Evolutionary conservation across 2,797 vertebrate species (phyloP).

Genomic region (Rallus crepitans): DNA sequence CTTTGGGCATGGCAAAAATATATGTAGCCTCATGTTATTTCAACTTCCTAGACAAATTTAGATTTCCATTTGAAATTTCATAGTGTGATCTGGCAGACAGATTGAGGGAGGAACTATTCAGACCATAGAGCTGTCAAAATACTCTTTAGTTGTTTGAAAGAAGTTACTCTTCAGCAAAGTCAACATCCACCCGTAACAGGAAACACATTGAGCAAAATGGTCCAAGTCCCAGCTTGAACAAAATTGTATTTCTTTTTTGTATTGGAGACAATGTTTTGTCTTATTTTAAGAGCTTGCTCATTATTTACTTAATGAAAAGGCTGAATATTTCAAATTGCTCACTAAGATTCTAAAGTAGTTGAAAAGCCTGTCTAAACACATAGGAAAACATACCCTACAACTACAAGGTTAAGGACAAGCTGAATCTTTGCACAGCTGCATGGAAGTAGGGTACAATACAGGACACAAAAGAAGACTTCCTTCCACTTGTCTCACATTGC

Average conservation of each 20-base stretch:
- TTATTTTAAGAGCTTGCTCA: not conserved
- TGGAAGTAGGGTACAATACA: not conserved
- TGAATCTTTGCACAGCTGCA: not conserved
- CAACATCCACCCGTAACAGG: not conserved
- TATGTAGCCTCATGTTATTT: not conserved
- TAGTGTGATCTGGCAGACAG: not conserved
- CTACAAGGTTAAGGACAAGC: not conserved
- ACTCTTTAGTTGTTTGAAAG: not conserved
- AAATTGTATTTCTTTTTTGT: not conserved
- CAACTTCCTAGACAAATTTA: not conserved
- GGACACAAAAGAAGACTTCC: not conserved
- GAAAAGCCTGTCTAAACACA: fast-evolving
- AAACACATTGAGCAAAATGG: not conserved
- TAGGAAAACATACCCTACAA: not conserved
- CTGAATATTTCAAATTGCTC: not conserved
- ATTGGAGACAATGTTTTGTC: not conserved
- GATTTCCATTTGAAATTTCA: not conserved
- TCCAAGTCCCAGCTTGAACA: not conserved
- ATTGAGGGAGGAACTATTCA: not conserved
- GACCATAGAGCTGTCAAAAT: not conserved
- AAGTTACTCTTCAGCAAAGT: not conserved
- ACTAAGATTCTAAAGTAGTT: not conserved
- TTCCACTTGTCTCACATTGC: not conserved
- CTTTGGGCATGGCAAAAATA: not conserved
- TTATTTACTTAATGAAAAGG: not conserved